These are phyloP conservation scores for Nicator chloris DNA, from an alignment of 2,113 vertebrate species.

Conservation along the genomic window DNA sequence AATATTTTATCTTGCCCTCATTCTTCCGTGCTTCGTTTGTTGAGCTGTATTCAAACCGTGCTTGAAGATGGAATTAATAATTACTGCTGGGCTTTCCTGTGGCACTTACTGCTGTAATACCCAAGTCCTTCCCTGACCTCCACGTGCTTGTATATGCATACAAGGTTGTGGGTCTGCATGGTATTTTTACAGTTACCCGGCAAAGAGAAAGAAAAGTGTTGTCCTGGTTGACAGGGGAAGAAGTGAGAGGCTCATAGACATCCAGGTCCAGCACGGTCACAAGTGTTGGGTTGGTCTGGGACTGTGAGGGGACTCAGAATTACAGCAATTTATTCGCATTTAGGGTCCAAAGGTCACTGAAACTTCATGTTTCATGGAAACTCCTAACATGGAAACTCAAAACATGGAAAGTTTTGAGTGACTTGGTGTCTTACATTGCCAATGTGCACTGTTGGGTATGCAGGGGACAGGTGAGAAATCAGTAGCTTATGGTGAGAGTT, in stretches of 20 bases:
- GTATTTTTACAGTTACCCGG: background rate
- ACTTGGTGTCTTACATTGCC: background rate
- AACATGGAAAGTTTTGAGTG: background rate
- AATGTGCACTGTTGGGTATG: background rate
- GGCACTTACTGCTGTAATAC: background rate
- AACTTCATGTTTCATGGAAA: background rate
- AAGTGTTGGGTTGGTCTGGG: background rate
- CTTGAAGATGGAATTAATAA: conserved; percentile 49
- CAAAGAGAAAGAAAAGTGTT: background rate
- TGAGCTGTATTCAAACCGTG: background rate
- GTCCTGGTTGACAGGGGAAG: background rate
- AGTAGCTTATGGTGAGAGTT: background rate
- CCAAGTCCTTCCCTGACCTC: background rate
- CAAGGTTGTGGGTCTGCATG: background rate
- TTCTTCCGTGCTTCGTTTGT: conserved; percentile 23
- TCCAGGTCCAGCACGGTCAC: background rate
- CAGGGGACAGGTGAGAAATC: background rate
- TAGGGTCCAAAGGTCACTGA: accelerated
- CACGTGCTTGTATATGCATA: background rate
- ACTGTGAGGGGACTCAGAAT: background rate
- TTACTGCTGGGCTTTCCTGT: conserved; percentile 26
- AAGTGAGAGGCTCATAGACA: background rate
- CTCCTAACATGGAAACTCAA: too few relatives aligned
- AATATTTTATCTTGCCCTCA: conserved; percentile 51
- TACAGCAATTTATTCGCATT: background rate